A percentile compares a stretch with the other conserved stretches of the same genome.
Evolutionary conservation across 2,888 invertebrate genomes (phyloP).

Genomic region (Orthosia incerta): DNA sequence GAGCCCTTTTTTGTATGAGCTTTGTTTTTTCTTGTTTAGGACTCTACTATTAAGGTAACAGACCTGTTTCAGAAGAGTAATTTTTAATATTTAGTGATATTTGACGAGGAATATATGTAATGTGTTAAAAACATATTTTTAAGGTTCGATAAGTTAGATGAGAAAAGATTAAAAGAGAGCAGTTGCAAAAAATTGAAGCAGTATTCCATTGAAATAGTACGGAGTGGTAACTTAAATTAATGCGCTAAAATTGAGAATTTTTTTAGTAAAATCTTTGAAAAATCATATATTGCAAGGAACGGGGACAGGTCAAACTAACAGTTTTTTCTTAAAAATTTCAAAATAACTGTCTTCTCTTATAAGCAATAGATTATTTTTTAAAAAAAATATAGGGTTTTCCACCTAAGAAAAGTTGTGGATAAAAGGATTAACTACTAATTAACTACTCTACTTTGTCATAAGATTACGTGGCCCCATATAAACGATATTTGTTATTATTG

Average conservation of each 20-base stretch:
- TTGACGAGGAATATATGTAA: not conserved
- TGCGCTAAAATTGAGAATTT: not conserved
- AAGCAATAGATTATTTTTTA: too few species aligned
- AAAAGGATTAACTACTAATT: too few species aligned
- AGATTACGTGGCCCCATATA: not conserved
- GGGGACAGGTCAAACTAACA: not conserved
- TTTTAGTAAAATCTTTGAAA: not conserved
- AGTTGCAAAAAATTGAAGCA: too few species aligned
- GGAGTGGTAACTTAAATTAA: not conserved
- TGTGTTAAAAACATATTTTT: not conserved
- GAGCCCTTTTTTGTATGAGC: conserved; percentile 3
- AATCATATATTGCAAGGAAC: too few species aligned
- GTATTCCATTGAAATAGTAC: not conserved
- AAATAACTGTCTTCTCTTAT: too few species aligned
- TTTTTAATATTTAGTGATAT: conserved; percentile 1
- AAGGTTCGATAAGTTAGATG: not conserved
- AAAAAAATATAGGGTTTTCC: not conserved
- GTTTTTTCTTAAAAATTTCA: too few species aligned
- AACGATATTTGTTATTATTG: conserved; percentile 3
- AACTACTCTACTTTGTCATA: not conserved
- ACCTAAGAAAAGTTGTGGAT: not conserved
- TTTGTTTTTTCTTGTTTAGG: not conserved
- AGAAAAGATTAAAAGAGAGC: not conserved
- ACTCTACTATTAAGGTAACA: conserved; percentile 4
- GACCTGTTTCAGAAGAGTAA: too few species aligned